phyloP scores from a whole-genome alignment of 2,113 vertebrate species.

The Esox niger region DNA sequence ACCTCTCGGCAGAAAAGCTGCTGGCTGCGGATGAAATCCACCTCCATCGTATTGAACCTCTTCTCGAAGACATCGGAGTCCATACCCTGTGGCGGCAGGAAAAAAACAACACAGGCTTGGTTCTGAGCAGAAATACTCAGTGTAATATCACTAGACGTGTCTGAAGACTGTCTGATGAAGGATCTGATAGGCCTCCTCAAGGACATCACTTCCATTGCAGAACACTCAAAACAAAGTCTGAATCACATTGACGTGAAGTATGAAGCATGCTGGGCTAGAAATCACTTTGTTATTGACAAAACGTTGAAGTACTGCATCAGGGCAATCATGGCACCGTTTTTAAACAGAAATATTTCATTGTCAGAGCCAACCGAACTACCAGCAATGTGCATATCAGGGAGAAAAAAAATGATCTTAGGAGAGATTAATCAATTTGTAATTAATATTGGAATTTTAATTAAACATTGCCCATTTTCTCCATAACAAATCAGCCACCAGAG shows the following conservation, averaged over 20 bases:
- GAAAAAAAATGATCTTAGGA: conserved; percentile 24
- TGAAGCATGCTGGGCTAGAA: conserved; percentile 46
- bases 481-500: conserved; percentile 62
- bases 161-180: conserved; percentile 22
- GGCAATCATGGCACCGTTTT: conserved; percentile 41
- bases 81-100: conserved; percentile 83
- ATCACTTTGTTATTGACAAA: conserved; percentile 45
- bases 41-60: conserved; percentile 89
- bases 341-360: conserved; percentile 50
- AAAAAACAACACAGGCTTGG: conserved; percentile 23
- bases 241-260: conserved; percentile 37
- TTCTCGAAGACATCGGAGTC: conserved; percentile 86
- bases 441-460: conserved; percentile 72
- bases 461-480: conserved; percentile 55
- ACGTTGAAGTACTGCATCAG: conserved; percentile 43
- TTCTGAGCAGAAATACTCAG: conserved; percentile 24
- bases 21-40: conserved; percentile 86
- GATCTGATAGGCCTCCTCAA: conserved; percentile 27
- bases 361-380: conserved; percentile 34
- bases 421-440: conserved; percentile 70
- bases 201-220: conserved; percentile 28
- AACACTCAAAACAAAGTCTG: conserved; percentile 35
- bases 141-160: conserved; percentile 5
- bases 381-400: conserved; percentile 35
- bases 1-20: conserved; percentile 86